Base-by-base conservation (phyloP, 1,140 invertebrate genomes). In the Drosophila busckii region DNA sequence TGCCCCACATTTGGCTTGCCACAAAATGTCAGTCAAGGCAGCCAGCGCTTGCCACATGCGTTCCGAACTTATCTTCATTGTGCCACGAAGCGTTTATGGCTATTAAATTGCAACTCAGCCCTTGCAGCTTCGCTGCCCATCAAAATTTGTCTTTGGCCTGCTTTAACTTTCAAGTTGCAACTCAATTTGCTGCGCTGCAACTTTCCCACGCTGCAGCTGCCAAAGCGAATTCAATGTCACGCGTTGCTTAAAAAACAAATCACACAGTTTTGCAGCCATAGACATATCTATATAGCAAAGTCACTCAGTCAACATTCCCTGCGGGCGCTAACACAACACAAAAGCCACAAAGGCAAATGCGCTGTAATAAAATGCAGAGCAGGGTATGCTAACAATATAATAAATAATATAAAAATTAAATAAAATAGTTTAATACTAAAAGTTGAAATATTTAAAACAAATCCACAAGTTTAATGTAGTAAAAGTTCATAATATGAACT, bases 41-140 rank as follows among this genome's bases (percentile, higher is more conserved):
- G n/a, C n/a, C n/a, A n/a, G n/a, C n/a, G n/a, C n/a, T n/a, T n/a
- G n/a, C n/a, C n/a, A n/a, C n/a, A n/a, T n/a, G n/a, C n/a, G n/a
- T n/a, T n/a, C n/a, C n/a, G n/a, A 68, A 46, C 49, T 17, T 23
- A 45, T 45, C 35, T 61, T 38, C 26, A 52, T 54, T 70, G 46
- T 65, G 41, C 65, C 70, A 46, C 67, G 17, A 50, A 28, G 49
- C 55, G 65, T 70, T 62, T 67, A 71, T 68, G 63, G 63, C 40
- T 75, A 63, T 73, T 75, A 63, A 68, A 68, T 73, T 73, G 70
- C 69, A 69, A 38, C 56, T n/a, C n/a, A 55, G 40, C 25, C 42
- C 53, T 66, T 41, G 19, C 25, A 22, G 28, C 42, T 12, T 40
- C 13, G 16, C 17, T 7, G n/a, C 13, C 19, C 4, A 20, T 7